Conservation (phyloP, 2,797 vertebrate species). For the Lindbergichthys nudifrons region DNA sequence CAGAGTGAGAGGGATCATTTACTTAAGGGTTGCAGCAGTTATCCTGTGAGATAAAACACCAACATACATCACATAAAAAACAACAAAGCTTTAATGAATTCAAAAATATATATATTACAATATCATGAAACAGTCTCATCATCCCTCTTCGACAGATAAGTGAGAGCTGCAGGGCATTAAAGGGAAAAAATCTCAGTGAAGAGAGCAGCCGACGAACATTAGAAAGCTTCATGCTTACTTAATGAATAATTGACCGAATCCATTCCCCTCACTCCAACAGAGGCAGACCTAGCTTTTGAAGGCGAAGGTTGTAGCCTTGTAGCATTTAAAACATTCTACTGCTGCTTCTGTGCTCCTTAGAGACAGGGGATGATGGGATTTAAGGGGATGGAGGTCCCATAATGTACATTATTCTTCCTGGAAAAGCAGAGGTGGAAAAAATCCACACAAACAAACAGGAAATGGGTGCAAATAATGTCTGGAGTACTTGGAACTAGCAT, state of each 20-base stretch:
- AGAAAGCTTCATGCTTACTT: slow-evolving; percentile 73
- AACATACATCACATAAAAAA: slow-evolving; percentile 55
- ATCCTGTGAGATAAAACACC: slow-evolving; percentile 67
- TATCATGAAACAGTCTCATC: slow-evolving; percentile 65
- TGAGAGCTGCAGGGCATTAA: slow-evolving; percentile 63
- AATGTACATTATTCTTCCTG: slow-evolving; percentile 34
- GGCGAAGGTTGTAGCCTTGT: slow-evolving; percentile 54
- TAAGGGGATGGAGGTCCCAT: background rate
- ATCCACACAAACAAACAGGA: background rate
- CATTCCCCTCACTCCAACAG: slow-evolving; percentile 69
- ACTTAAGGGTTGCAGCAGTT: slow-evolving; percentile 59
- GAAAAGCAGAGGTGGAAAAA: slow-evolving; percentile 6
- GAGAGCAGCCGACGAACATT: slow-evolving; percentile 59
- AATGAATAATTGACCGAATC: slow-evolving; percentile 80
- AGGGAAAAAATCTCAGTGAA: slow-evolving; percentile 29
- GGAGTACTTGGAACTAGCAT: slow-evolving; percentile 28
- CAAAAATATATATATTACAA: background rate
- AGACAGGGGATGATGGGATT: slow-evolving; percentile 23
- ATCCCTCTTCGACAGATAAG: slow-evolving; percentile 66
- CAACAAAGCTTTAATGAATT: slow-evolving; percentile 68
- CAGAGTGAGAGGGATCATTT: slow-evolving; percentile 53
- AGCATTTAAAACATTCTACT: slow-evolving; percentile 47
- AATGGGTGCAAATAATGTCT: slow-evolving; percentile 36
- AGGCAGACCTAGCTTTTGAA: slow-evolving; percentile 53
- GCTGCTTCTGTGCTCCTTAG: slow-evolving; percentile 22